These are phyloP conservation scores for Metridium senile DNA, from an alignment of 92 coral and sea anemone species.

Conservation along the genomic window DNA sequence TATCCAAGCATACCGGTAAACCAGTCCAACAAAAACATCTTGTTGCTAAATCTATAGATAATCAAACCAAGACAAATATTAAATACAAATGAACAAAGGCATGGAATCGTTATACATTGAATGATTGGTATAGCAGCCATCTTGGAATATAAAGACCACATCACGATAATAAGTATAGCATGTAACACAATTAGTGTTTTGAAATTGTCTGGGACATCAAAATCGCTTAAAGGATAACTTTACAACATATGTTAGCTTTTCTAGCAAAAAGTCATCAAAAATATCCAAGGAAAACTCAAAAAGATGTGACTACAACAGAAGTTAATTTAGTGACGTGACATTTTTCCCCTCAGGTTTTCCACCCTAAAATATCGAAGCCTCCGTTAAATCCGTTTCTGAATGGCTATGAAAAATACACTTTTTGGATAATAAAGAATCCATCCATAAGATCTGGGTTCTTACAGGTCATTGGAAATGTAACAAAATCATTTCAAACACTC, in stretches of 20 bases:
- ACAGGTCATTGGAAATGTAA: neutral
- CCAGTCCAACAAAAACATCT: slow-evolving; percentile 97
- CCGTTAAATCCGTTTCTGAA: neutral
- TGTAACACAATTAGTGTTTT: neutral
- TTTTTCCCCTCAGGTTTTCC: neutral
- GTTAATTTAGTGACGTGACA: slow-evolving; percentile 35
- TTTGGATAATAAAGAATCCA: neutral
- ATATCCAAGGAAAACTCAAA: neutral
- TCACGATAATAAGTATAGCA: neutral
- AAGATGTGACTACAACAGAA: neutral
- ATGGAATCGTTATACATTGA: neutral
- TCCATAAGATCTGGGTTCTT: neutral
- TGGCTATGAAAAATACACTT: neutral
- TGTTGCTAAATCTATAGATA: slow-evolving; percentile 58
- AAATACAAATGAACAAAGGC: neutral
- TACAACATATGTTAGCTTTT: neutral
- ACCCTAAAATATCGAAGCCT: neutral
- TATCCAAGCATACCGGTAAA: slow-evolving; percentile 76
- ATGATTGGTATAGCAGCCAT: neutral
- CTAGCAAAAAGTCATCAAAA: neutral
- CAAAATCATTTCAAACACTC: neutral
- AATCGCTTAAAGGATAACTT: neutral
- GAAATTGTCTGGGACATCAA: neutral
- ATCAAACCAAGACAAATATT: slow-evolving; percentile 1
- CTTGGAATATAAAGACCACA: neutral